These are phyloP conservation scores for Subacronicta megacephala DNA, from an alignment of 2,888 invertebrate species.

Conservation along the genomic window DNA sequence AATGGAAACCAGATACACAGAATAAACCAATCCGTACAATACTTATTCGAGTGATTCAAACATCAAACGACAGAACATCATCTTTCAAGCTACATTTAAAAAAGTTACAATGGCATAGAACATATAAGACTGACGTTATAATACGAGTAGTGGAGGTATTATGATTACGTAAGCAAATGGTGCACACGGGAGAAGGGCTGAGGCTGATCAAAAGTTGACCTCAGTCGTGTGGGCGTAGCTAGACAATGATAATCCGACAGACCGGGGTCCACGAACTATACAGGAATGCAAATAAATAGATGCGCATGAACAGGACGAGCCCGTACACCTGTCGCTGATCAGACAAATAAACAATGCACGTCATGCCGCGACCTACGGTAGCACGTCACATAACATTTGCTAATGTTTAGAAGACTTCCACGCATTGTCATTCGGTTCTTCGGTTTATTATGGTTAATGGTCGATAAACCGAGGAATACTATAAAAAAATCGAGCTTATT, in stretches of 20 bases:
- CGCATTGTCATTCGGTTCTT: constrained; percentile 4
- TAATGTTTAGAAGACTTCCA: constrained; percentile 35
- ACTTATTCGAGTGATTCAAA: constrained; percentile 24
- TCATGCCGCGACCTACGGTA: constrained; percentile 72
- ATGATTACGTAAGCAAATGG: constrained; percentile 66
- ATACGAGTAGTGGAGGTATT: constrained; percentile 61
- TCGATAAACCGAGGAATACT: neutral
- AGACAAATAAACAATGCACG: constrained; percentile 83
- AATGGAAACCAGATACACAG: constrained; percentile 30
- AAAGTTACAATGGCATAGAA: constrained; percentile 63
- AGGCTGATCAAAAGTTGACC: constrained; percentile 77
- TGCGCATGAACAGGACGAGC: constrained; percentile 83
- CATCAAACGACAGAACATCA: constrained; percentile 40
- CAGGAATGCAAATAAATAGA: constrained; percentile 88
- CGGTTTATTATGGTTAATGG: neutral
- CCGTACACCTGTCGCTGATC: constrained; percentile 83
- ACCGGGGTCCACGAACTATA: constrained; percentile 83
- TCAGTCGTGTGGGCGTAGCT: constrained; percentile 72
- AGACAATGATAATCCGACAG: constrained; percentile 79
- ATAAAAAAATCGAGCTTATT: too few species aligned
- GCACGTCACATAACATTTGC: constrained; percentile 34
- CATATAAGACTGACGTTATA: constrained; percentile 58
- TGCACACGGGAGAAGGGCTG: constrained; percentile 51
- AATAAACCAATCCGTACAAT: constrained; percentile 28
- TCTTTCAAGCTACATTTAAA: constrained; percentile 47